These are phyloP conservation scores for Pogonocichla stellata DNA, from an alignment of 2,113 vertebrate genomes.

Conservation along the genomic window DNA sequence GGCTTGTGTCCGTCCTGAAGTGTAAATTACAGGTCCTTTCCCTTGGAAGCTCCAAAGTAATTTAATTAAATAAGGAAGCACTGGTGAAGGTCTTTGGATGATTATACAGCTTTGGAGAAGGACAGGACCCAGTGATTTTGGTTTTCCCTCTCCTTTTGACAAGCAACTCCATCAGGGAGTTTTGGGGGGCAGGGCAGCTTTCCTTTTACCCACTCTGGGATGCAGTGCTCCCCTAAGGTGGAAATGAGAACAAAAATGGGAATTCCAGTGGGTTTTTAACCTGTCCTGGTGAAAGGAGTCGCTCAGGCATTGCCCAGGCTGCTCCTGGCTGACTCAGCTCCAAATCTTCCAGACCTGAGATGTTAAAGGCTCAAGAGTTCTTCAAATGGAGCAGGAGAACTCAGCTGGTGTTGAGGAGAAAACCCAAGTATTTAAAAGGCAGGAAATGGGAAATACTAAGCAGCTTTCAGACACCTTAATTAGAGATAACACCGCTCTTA, in stretches of 20 bases:
- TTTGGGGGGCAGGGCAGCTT: background rate
- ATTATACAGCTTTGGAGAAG: background rate
- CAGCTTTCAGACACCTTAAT: slow-evolving; percentile 49
- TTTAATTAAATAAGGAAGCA: background rate
- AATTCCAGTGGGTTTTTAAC: background rate
- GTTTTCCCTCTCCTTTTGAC: background rate
- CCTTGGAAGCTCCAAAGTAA: background rate
- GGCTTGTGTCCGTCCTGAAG: background rate
- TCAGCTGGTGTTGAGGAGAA: background rate
- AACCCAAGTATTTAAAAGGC: background rate
- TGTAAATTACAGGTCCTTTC: slow-evolving; percentile 3
- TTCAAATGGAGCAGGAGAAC: background rate
- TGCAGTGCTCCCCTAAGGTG: background rate
- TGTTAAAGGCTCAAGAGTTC: fast-evolving
- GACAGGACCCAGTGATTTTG: background rate
- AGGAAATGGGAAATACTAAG: slow-evolving; percentile 29
- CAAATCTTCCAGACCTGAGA: background rate
- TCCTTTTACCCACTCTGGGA: background rate
- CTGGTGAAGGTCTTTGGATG: background rate
- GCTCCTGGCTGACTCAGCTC: background rate
- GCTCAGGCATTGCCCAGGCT: background rate
- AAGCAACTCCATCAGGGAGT: fast-evolving
- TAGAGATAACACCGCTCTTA: slow-evolving; percentile 30
- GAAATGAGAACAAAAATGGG: background rate
- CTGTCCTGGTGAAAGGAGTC: background rate